These are phyloP conservation scores for Elanoides forficatus DNA, from an alignment of 2,113 vertebrate species.

Conservation along the genomic window DNA sequence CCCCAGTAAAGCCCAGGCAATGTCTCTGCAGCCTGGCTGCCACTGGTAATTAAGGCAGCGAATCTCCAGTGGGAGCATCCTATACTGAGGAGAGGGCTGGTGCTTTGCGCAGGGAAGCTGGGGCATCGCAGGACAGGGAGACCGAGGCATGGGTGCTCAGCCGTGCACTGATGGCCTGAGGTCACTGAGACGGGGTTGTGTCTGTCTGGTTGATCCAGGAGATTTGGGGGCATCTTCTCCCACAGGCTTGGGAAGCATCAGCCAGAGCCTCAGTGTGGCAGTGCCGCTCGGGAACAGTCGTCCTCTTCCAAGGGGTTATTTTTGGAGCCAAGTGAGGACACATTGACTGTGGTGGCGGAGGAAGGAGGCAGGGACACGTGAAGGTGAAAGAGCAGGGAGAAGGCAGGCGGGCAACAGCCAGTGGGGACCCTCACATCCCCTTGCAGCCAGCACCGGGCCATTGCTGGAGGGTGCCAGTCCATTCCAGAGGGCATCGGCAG, in stretches of 20 bases:
- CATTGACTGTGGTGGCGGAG: neutral
- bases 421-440: neutral
- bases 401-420: neutral
- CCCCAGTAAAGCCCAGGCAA: neutral
- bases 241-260: neutral
- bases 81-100: neutral
- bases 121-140: rapidly evolving
- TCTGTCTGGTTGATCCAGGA: neutral
- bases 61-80: neutral
- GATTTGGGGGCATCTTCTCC: neutral
- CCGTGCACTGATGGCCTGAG: rapidly evolving
- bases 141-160: neutral
- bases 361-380: neutral
- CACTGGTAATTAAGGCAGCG: neutral
- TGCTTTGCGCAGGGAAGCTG: neutral
- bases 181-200: neutral
- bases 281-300: rapidly evolving
- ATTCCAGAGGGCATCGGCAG: neutral
- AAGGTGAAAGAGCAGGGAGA: neutral
- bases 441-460: neutral
- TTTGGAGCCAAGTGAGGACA: slow-evolving; percentile 4
- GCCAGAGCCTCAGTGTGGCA: rapidly evolving
- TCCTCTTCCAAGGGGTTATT: neutral
- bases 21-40: neutral
- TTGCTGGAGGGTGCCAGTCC: too few relatives aligned